Conservation (phyloP, 2,113 vertebrate species). For the Lepisosteus oculatus region DNA sequence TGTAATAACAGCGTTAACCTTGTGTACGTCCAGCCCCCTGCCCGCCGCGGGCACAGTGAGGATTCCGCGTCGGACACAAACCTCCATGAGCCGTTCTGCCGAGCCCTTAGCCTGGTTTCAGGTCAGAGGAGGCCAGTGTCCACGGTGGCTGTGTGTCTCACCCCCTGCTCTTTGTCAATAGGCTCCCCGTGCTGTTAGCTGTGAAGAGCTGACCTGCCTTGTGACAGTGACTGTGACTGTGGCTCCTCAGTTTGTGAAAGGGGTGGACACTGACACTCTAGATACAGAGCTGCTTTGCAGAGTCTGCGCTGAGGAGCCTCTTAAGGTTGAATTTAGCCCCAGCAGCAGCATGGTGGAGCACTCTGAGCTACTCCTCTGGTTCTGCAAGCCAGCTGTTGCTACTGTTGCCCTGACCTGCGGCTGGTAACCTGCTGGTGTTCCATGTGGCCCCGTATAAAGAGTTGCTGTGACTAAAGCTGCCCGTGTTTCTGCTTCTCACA, state of each 20-base stretch:
- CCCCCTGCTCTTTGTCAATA: not conserved
- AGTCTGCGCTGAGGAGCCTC: too few species aligned
- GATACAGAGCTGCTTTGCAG: not conserved
- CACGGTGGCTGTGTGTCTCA: not conserved
- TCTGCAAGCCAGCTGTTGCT: slow-evolving; percentile 1
- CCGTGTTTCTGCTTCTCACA: too few species aligned
- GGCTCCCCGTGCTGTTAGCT: not conserved
- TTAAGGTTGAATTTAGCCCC: too few species aligned
- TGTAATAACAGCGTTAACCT: slow-evolving; percentile 67
- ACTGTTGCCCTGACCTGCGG: too few species aligned
- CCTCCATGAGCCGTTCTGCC: slow-evolving; percentile 32
- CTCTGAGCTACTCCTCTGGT: slow-evolving; percentile 22
- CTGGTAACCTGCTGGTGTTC: too few species aligned
- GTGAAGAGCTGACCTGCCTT: not conserved
- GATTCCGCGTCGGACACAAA: slow-evolving; percentile 23
- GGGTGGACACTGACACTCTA: not conserved
- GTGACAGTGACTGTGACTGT: not conserved
- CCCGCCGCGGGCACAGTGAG: slow-evolving; percentile 3
- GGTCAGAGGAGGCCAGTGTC: slow-evolving; percentile 26
- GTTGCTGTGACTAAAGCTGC: too few species aligned
- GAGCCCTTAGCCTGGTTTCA: slow-evolving; percentile 26
- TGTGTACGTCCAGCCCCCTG: slow-evolving; percentile 23
- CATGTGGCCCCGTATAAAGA: too few species aligned
- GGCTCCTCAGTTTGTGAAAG: not conserved
- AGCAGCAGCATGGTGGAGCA: not conserved